A percentile compares a stretch with the other conserved stretches of the same genome.
Conservation (phyloP, 92 coral and sea anemone species). For the Anthopleura xanthogrammica region DNA sequence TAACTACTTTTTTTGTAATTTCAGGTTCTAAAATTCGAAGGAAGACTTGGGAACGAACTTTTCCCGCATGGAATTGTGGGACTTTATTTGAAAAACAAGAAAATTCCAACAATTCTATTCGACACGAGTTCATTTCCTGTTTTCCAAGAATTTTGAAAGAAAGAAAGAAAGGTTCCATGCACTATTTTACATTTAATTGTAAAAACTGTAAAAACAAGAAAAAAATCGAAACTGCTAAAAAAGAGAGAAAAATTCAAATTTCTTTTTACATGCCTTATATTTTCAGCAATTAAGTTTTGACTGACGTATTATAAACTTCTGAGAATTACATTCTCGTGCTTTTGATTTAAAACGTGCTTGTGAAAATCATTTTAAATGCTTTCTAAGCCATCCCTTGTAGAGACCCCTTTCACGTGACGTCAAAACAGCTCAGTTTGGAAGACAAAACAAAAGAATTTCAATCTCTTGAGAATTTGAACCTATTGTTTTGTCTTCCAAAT, state of each 20-base stretch:
- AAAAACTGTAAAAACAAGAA: neutral
- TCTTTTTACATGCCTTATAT: neutral
- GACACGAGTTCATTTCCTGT: neutral
- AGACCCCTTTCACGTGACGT: too few relatives aligned
- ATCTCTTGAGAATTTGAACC: too few relatives aligned
- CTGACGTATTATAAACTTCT: too few relatives aligned
- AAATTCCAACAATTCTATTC: neutral
- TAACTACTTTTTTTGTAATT: neutral
- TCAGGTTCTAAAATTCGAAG: neutral
- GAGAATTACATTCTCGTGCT: neutral
- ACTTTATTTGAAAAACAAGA: neutral
- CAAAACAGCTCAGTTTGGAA: too few relatives aligned
- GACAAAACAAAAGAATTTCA: too few relatives aligned
- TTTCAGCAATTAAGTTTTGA: too few relatives aligned
- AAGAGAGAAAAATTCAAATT: too few relatives aligned
- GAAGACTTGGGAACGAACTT: neutral
- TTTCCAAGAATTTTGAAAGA: neutral
- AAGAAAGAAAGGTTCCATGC: neutral
- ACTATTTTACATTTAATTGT: neutral
- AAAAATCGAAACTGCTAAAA: neutral
- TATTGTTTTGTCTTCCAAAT: too few relatives aligned
- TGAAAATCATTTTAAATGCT: neutral
- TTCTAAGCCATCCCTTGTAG: too few relatives aligned
- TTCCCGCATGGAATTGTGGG: neutral
- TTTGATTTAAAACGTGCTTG: neutral